phyloP scores from a whole-genome alignment of 2,888 invertebrate species.

The Oligia strigilis region DNA sequence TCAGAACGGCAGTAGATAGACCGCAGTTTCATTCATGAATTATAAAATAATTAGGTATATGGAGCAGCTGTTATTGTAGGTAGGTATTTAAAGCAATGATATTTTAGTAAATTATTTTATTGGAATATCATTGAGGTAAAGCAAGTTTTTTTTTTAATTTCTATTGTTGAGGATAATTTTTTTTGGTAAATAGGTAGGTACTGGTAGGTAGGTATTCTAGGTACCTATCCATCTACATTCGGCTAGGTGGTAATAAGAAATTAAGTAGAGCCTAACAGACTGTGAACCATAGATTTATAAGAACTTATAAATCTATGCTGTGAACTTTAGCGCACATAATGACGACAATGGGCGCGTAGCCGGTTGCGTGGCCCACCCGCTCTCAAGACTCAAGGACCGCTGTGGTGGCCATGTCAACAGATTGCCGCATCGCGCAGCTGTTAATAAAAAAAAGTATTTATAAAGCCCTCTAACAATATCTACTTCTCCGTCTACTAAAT shows the following conservation, averaged over 20 bases:
- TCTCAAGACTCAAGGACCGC: slow-evolving; percentile 79
- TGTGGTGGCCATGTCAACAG: slow-evolving; percentile 71
- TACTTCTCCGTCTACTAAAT: slow-evolving; percentile 29
- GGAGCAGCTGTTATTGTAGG: neutral
- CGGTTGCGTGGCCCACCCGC: slow-evolving; percentile 62
- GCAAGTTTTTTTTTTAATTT: neutral
- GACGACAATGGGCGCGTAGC: slow-evolving; percentile 19
- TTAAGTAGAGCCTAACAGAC: neutral
- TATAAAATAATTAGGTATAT: neutral
- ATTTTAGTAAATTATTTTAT: too few species aligned
- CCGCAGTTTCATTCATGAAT: slow-evolving; percentile 11
- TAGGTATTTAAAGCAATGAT: too few species aligned
- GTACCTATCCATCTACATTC: neutral
- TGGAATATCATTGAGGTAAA: neutral
- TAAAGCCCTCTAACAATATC: slow-evolving; percentile 24
- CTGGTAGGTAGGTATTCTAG: neutral
- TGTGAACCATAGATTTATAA: too few species aligned
- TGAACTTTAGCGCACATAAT: neutral
- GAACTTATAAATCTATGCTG: too few species aligned
- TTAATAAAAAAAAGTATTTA: slow-evolving; percentile 64
- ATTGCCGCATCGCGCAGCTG: slow-evolving; percentile 72
- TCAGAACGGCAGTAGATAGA: neutral
- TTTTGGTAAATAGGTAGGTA: neutral
- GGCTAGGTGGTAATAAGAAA: neutral
- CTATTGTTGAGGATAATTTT: neutral